Evolutionary conservation across 1,140 invertebrate species (phyloP), one percentile per base, ranked within the genome.

Genomic region (Dreissena rostriformis): DNA sequence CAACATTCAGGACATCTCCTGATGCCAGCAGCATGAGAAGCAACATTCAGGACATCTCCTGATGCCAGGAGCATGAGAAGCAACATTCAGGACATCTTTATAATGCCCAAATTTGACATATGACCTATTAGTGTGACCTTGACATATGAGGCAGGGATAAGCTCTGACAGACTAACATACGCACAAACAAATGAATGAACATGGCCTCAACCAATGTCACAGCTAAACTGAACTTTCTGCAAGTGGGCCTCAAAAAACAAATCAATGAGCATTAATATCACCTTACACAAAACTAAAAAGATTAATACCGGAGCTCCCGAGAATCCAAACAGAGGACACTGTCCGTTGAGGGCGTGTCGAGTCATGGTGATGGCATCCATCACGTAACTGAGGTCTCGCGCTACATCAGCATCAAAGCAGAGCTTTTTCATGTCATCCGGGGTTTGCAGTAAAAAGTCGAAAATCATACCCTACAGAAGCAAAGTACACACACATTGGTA

Each of bases 291-390:
- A 39, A 39, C 39, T 72, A 29, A 5, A 75, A 57, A n/a, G 55
- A 12, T 49, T 92, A 95, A 95, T 94, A 97, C 97, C 5, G 98
- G 98, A 77, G 98, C 98, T 65, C 98, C 98, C 86, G 96, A 96
- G 90, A 99, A 99, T 6, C 98, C 98, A 93, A 99, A 96, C 28
- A 99, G 94, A 4, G 98, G 98, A 61, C 98, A 98, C 95, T 96
- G 97, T 61, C 98, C 98, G 74, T 98, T 95, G 74, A 99, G 94
- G 90, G 95, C 96, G 77, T 97, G 96, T 87, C 98, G 95, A 67
- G 98, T 99, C 81, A 99, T 94, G 26, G 97, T 98, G 67, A 99
- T 98, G 39, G 98, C 98, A 91, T 98, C 95, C 63, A 97, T 97
- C 26, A 99, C 98, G 95, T 99, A 99, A 73, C 95, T 94, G 17